Percentiles rank a stretch among this genome's conserved stretches.
Evolutionary conservation across 2,113 vertebrate genomes (phyloP).

Genomic region (Marcusenius ussheri): DNA sequence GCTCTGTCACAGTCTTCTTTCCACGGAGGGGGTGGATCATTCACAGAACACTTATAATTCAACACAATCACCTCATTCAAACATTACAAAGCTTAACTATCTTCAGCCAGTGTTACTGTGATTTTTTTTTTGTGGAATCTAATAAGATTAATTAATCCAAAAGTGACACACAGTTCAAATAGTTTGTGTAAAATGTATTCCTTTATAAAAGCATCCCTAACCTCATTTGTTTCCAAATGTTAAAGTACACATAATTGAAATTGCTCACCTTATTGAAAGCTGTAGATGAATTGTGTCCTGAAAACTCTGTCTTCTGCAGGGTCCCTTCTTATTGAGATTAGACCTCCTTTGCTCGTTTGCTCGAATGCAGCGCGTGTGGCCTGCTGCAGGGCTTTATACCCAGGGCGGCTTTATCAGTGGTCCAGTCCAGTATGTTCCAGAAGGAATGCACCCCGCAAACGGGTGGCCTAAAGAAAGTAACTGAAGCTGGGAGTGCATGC

Average conservation of each 20-base stretch:
- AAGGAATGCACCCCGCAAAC: slow-evolving; percentile 43
- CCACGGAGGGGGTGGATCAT: background rate
- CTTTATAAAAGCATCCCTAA: background rate
- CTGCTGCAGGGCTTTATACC: slow-evolving; percentile 57
- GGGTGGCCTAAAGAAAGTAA: slow-evolving; percentile 27
- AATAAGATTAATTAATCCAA: background rate
- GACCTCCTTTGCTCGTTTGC: slow-evolving; percentile 19
- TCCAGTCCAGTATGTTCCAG: slow-evolving; percentile 61
- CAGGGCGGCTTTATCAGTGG: slow-evolving; percentile 51
- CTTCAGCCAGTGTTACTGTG: background rate
- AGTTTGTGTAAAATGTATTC: background rate
- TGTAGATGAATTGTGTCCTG: background rate
- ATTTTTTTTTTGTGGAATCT: background rate
- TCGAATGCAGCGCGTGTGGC: slow-evolving; percentile 4
- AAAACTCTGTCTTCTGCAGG: background rate
- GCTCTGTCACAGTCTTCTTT: background rate
- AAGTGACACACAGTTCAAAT: background rate
- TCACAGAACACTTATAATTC: background rate
- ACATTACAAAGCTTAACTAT: background rate
- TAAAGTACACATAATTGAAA: background rate
- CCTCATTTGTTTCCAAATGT: background rate
- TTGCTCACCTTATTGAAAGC: background rate
- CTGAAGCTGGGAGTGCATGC: slow-evolving; percentile 14
- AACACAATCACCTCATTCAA: background rate
- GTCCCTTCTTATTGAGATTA: background rate